Conservation (phyloP, 2,888 invertebrate species). For the Cheilosia vulpina region DNA sequence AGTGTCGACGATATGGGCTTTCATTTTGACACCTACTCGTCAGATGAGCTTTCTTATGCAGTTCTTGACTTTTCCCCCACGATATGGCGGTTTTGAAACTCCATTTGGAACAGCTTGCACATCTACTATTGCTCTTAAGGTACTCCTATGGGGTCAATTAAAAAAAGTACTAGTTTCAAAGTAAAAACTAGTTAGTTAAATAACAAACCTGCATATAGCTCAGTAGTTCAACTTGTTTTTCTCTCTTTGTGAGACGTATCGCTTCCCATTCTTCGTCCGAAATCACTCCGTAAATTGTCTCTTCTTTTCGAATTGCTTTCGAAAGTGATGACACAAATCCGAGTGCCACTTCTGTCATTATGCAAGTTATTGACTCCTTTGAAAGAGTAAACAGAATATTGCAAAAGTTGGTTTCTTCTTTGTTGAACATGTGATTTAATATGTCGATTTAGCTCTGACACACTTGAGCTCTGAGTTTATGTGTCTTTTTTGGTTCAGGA, state of each 20-base stretch:
- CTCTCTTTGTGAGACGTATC: slow-evolving; percentile 88
- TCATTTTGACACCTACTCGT: slow-evolving; percentile 5
- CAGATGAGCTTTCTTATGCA: slow-evolving; percentile 58
- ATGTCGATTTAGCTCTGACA: too few species aligned
- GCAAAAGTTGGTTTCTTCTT: neutral
- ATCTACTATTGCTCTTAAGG: slow-evolving; percentile 81
- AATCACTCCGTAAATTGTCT: slow-evolving; percentile 89
- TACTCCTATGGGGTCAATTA: slow-evolving; percentile 77
- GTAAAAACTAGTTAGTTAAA: neutral
- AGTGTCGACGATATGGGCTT: too few species aligned
- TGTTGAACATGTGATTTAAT: too few species aligned
- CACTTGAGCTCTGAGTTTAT: too few species aligned
- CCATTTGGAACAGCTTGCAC: slow-evolving; percentile 86
- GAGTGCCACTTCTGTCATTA: slow-evolving; percentile 87
- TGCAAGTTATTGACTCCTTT: slow-evolving; percentile 88
- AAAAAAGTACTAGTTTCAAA: neutral
- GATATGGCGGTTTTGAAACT: slow-evolving; percentile 85
- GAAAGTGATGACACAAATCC: slow-evolving; percentile 89
- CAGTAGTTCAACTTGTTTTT: slow-evolving; percentile 87
- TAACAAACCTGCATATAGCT: slow-evolving; percentile 87
- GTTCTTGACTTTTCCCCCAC: slow-evolving; percentile 84
- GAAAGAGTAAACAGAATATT: slow-evolving; percentile 49
- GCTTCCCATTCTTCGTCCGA: slow-evolving; percentile 95
- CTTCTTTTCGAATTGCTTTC: slow-evolving; percentile 88
- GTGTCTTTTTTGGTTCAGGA: too few species aligned